A percentile compares a stretch with the other conserved stretches of the same genome.
These are phyloP conservation scores for Calcarius lapponicus DNA, from an alignment of 2,797 vertebrate genomes.

Conservation along the genomic window DNA sequence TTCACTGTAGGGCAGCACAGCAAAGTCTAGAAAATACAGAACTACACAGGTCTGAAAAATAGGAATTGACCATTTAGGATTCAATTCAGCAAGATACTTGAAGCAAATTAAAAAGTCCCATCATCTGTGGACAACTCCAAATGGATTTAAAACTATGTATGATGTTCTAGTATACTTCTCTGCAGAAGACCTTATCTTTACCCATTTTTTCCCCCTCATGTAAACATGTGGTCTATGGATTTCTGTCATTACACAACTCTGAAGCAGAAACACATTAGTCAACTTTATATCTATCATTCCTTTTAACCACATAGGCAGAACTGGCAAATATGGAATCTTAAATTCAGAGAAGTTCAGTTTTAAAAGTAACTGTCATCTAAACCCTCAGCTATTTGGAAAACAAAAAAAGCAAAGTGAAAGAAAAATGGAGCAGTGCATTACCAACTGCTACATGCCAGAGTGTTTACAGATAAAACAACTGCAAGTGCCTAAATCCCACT, in stretches of 20 bases:
- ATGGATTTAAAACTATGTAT: background rate
- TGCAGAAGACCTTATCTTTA: background rate
- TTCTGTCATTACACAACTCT: background rate
- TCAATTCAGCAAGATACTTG: background rate
- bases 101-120: background rate
- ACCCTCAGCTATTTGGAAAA: background rate
- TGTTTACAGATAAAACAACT: background rate
- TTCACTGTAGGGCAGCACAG: background rate
- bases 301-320: background rate
- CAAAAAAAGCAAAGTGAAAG: background rate
- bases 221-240: background rate
- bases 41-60: background rate
- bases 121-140: background rate
- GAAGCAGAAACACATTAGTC: background rate
- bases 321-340: background rate
- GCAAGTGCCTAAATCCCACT: background rate
- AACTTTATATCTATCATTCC: background rate
- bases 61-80: background rate
- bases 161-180: background rate
- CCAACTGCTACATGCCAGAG: background rate
- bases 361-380: background rate
- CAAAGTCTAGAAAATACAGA: background rate
- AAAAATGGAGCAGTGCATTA: background rate
- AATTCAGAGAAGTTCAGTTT: background rate
- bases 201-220: background rate